Base-by-base conservation (phyloP, 2,797 vertebrate species). In the Alcedo quadribrachys region DNA sequence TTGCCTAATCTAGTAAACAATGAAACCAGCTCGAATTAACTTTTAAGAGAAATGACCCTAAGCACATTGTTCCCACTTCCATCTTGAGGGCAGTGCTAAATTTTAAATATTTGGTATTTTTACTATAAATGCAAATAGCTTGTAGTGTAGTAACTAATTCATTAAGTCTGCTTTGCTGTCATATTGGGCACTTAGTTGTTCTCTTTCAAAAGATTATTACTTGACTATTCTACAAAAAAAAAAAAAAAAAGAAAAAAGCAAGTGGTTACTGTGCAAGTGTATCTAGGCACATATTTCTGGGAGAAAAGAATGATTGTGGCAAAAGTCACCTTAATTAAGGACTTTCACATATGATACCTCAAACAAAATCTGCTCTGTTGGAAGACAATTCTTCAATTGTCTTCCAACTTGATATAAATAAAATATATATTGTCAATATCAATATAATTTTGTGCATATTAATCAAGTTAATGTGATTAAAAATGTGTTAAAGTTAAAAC, bases 1-100 rank as follows among this genome's bases (percentile, higher is more conserved):
- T 92, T 81, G 77, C 20, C 28, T 89, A 66, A 83, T 66, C 32
- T 20, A 76, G 22, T 73, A 92, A 91, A 83, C 28, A 85, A 58
- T 2, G 15, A 25, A 15, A 63, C 4, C 46, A 74, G 33, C 35
- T 78, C 54, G 71, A 83, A 8, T 20, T 55, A 69, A 32, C n/a
- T 65, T 77, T 74, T 16, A 50, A 76, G 58, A 45, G 32, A 87
- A 42, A 69, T 55, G n/a, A 83, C 20, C 45, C 58, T 76, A 79
- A 79, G 57, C 25, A 79, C 40, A 70, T 53, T 76, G 27, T 30
- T 55, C 20, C 24, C 21, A n/a, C 55, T 85, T 79, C 40, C 17
- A 63, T 48, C 62, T 60, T n/a, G 53, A 7, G 4, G 50, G 25
- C n/a, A 66, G 12, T 25, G 22, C 5, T 73, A 81, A 73, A 66